Percentiles rank a stretch among this genome's conserved stretches.
Conservation (phyloP, 2,797 vertebrate genomes). For the Eupleurogrammus muticus region DNA sequence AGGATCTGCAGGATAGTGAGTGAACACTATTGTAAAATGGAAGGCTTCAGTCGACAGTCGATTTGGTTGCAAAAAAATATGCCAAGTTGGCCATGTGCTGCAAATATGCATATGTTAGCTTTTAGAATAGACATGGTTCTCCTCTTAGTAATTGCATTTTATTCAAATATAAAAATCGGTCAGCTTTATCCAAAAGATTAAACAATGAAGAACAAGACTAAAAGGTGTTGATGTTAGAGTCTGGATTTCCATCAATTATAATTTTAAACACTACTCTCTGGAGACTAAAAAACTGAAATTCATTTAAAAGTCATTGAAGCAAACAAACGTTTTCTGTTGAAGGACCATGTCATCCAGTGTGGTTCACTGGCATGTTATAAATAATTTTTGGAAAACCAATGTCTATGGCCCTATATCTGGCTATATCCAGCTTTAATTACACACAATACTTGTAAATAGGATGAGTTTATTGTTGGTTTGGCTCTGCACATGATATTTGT, state of each 20-base stretch:
- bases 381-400: not conserved
- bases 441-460: too few species aligned
- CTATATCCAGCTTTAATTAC: not conserved
- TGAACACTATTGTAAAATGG: not conserved
- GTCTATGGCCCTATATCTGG: not conserved
- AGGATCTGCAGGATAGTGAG: conserved; percentile 10
- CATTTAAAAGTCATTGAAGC: not conserved
- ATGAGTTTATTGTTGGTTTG: too few species aligned
- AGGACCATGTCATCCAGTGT: too few species aligned
- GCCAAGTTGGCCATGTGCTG: not conserved
- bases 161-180: not conserved
- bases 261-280: too few species aligned
- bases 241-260: too few species aligned
- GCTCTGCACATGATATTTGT: too few species aligned
- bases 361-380: not conserved
- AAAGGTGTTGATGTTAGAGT: too few species aligned
- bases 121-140: not conserved
- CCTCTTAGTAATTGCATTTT: not conserved
- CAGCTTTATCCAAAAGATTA: not conserved
- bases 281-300: too few species aligned
- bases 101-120: not conserved
- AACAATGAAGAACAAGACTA: too few species aligned
- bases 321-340: not conserved
- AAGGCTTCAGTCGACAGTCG: not conserved
- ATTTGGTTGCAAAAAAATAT: not conserved